phyloP scores from a whole-genome alignment of 2,797 vertebrate species.

The Sebastolobus altivelis region DNA sequence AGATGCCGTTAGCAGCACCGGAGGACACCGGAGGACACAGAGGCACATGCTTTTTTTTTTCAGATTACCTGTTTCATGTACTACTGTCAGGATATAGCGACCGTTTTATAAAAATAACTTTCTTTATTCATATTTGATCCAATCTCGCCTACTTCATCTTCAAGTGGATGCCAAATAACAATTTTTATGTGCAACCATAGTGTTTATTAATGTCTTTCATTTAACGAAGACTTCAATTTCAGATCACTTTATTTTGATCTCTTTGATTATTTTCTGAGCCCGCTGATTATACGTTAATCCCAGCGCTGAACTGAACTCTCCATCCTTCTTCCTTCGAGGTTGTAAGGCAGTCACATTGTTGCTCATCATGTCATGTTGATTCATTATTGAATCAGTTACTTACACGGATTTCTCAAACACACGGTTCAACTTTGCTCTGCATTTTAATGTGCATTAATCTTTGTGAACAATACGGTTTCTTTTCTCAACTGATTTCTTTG shows the following conservation, averaged over 20 bases:
- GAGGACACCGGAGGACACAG: too few relatives aligned
- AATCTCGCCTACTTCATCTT: too few relatives aligned
- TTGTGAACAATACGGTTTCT: not conserved
- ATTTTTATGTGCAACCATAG: not conserved
- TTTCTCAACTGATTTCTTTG: not conserved
- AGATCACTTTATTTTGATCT: slow-evolving; percentile 3
- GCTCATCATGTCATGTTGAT: not conserved
- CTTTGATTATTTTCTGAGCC: not conserved
- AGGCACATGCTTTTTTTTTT: too few relatives aligned
- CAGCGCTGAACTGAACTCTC: not conserved
- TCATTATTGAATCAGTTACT: not conserved
- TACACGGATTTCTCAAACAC: not conserved
- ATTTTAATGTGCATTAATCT: not conserved
- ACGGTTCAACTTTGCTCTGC: not conserved
- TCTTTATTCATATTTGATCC: too few relatives aligned
- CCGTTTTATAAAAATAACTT: too few relatives aligned
- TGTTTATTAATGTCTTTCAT: not conserved
- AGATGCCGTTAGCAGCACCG: too few relatives aligned
- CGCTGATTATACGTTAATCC: not conserved
- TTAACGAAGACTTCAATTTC: not conserved
- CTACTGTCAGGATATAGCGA: too few relatives aligned
- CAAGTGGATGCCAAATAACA: not conserved
- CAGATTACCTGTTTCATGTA: too few relatives aligned
- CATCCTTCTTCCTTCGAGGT: too few relatives aligned
- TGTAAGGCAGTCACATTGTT: not conserved